Evolutionary conservation across 1,140 invertebrate genomes (phyloP).

Genomic region (Scaptomyza montana): DNA sequence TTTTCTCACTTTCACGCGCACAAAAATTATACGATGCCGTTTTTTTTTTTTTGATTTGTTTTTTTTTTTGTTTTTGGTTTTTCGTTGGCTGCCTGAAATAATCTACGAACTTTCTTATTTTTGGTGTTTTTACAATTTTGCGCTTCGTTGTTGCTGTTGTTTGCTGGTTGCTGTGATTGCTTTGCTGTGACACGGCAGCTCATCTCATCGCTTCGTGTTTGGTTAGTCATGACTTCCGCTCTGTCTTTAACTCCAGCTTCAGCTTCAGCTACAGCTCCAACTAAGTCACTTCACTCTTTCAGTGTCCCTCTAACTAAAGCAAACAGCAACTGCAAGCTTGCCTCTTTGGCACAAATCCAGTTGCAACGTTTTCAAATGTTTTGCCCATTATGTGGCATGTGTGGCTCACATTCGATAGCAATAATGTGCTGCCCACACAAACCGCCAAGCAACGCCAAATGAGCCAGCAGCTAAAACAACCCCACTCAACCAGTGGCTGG

Average conservation of each 20-base stretch:
- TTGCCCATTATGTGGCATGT: conserved; percentile 77
- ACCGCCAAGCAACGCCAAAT: conserved; percentile 26
- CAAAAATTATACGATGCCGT: conserved; percentile 68
- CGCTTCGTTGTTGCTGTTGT: conserved; percentile 26
- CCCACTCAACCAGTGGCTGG: conserved; percentile 14
- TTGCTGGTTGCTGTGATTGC: conserved; percentile 31
- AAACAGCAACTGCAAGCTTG: not conserved
- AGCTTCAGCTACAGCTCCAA: not conserved
- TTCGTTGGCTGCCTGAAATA: conserved; percentile 70
- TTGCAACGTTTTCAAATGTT: conserved; percentile 35
- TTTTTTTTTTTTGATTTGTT: conserved; percentile 27
- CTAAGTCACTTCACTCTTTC: not conserved
- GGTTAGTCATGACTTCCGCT: conserved; percentile 80
- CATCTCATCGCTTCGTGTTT: conserved; percentile 77
- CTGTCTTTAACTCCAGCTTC: conserved; percentile 23
- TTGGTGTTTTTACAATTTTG: conserved; percentile 33
- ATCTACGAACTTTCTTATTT: conserved; percentile 79
- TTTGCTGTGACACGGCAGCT: conserved; percentile 48
- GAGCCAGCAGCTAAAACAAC: conserved; percentile 13
- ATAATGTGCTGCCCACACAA: conserved; percentile 75
- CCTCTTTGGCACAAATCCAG: conserved; percentile 60
- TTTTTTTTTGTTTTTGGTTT: too few relatives aligned
- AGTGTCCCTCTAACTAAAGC: too few relatives aligned
- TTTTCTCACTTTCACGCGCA: conserved; percentile 82
- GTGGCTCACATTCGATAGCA: conserved; percentile 59